Percentiles rank a stretch among this genome's conserved stretches.
Conservation (phyloP, 2,113 vertebrate genomes). For the Oxyura jamaicensis region DNA sequence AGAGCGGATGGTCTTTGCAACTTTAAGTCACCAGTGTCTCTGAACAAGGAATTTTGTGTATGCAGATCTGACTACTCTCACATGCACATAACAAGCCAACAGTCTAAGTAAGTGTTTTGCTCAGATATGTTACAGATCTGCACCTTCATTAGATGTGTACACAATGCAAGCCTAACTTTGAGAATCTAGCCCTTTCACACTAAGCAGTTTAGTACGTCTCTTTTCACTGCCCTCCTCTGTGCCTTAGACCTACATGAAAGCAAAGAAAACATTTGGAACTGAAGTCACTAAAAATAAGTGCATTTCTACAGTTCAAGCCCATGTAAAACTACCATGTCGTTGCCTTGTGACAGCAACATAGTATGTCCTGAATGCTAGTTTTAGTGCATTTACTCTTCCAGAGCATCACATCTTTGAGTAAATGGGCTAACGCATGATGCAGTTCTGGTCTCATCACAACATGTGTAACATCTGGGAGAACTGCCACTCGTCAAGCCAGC, state of each 20-base stretch:
- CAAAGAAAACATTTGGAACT: background rate
- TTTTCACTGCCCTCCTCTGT: background rate
- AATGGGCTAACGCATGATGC: constrained; percentile 28
- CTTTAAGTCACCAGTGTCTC: fast-evolving
- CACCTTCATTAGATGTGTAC: background rate
- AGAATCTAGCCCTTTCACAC: background rate
- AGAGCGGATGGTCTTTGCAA: fast-evolving
- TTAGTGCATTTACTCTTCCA: background rate
- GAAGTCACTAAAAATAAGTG: background rate
- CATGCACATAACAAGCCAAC: fast-evolving
- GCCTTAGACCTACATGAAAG: background rate
- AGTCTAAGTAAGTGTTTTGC: background rate
- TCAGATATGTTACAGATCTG: background rate
- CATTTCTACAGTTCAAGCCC: background rate
- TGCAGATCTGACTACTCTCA: background rate
- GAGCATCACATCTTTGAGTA: constrained; percentile 49
- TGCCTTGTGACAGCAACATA: background rate
- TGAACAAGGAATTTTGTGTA: fast-evolving
- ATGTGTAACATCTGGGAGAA: constrained; percentile 84
- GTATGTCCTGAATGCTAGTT: background rate
- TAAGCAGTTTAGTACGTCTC: fast-evolving
- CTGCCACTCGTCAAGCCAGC: constrained; percentile 77
- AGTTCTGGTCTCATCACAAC: constrained; percentile 81
- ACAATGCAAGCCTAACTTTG: background rate
- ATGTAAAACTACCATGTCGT: background rate